Conservation (phyloP, 2,888 invertebrate genomes). For the Julus scanicus region DNA sequence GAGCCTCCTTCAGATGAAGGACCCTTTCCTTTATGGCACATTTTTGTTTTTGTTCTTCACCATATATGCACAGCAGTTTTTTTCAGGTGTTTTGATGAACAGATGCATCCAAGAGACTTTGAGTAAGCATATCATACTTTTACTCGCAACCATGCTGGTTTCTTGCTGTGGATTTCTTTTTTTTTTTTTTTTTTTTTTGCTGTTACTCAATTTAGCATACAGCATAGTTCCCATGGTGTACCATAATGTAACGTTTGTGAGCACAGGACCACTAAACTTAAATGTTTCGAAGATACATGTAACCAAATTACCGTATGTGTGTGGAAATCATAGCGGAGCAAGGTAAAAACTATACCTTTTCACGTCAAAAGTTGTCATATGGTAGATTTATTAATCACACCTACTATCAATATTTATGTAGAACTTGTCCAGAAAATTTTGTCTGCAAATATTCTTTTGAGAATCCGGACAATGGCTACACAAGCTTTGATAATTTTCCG, state of each 20-base stretch:
- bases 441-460: conserved; percentile 85
- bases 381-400: no score
- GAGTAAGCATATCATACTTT: not conserved
- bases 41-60: conserved; percentile 41
- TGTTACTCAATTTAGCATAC: not conserved
- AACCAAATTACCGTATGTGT: not conserved
- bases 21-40: not conserved
- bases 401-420: conserved; percentile 62
- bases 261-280: no score
- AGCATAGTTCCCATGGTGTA: not conserved
- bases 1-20: conserved; percentile 14
- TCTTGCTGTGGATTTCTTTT: no score
- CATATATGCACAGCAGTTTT: not conserved
- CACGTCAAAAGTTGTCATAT: not conserved
- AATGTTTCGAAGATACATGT: no score
- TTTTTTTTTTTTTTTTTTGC: not conserved
- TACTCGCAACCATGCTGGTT: no score
- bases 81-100: not conserved
- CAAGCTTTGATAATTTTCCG: conserved; percentile 96
- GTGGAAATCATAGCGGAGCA: conserved; percentile 11
- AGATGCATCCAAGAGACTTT: not conserved
- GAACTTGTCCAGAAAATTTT: conserved; percentile 76
- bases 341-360: not conserved
- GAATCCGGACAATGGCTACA: conserved; percentile 91
- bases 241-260: not conserved